Evolutionary conservation across 2,797 vertebrate genomes (phyloP).

Genomic region (Mus caroli): DNA sequence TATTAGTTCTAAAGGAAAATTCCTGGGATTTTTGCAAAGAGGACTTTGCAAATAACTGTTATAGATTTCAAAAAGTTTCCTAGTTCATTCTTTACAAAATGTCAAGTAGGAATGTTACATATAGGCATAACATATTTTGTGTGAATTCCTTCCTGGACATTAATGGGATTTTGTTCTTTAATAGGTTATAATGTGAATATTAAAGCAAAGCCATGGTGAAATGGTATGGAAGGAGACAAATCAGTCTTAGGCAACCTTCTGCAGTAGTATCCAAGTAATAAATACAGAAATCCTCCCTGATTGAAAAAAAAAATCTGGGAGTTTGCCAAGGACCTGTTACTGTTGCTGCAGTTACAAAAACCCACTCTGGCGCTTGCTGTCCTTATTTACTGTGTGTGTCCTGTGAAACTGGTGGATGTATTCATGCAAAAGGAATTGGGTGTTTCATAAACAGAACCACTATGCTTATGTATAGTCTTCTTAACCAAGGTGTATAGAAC

Average conservation of each 20-base stretch:
- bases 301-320: constrained; percentile 70
- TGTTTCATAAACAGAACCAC: constrained; percentile 31
- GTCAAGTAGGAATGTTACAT: constrained; percentile 50
- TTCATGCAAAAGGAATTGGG: constrained; percentile 65
- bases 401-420: constrained; percentile 42
- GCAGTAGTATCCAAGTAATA: constrained; percentile 56
- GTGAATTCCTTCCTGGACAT: constrained; percentile 37
- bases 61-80: constrained; percentile 61
- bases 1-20: constrained; percentile 72
- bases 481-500: constrained; percentile 40
- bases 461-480: constrained; percentile 57
- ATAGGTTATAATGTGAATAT: constrained; percentile 75
- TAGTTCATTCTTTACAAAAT: constrained; percentile 64
- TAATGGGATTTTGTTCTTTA: constrained; percentile 48
- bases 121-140: constrained; percentile 64
- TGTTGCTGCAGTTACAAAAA: constrained; percentile 78
- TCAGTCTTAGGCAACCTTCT: not conserved
- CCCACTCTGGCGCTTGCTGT: constrained; percentile 58
- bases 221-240: constrained; percentile 35
- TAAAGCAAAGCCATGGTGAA: constrained; percentile 65
- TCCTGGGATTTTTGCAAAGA: not conserved
- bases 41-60: constrained; percentile 55
- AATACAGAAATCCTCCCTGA: constrained; percentile 68
- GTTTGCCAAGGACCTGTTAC: constrained; percentile 76
- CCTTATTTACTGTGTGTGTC: constrained; percentile 63